Conservation (phyloP, 2,113 vertebrate genomes). For the Peromyscus polionotus region DNA sequence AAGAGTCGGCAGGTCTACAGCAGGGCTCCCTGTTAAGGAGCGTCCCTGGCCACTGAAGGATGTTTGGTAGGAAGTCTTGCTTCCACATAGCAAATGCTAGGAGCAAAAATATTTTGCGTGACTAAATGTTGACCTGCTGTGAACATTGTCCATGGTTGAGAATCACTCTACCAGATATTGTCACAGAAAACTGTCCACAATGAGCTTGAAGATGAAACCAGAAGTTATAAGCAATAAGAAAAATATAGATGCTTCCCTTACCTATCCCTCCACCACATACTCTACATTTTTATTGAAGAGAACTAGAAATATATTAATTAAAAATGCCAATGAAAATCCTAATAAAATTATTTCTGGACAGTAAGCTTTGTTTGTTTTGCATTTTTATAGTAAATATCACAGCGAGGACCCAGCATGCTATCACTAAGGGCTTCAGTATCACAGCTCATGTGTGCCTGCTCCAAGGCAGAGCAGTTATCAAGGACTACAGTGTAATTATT, state of each 20-base stretch:
- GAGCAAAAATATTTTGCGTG: neutral
- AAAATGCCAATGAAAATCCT: neutral
- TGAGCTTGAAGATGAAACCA: conserved; percentile 23
- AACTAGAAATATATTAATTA: neutral
- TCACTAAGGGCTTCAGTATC: neutral
- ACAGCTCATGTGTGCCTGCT: neutral
- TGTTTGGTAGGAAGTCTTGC: neutral
- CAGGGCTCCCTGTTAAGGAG: neutral
- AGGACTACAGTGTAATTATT: neutral
- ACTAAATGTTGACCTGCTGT: neutral
- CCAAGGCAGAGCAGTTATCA: neutral
- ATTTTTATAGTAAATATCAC: neutral
- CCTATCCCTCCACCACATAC: too few species aligned
- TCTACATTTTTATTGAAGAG: neutral
- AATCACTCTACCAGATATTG: neutral
- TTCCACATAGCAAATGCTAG: neutral
- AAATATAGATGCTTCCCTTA: neutral
- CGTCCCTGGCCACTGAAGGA: rapidly evolving
- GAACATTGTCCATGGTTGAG: neutral
- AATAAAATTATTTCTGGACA: neutral
- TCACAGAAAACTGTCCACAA: conserved; percentile 25
- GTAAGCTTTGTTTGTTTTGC: neutral
- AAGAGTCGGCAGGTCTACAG: neutral
- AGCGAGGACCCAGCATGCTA: neutral
- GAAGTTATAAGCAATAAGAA: neutral